Evolutionary conservation across 2,113 vertebrate species (phyloP).

Genomic region (Pseudonaja textilis): DNA sequence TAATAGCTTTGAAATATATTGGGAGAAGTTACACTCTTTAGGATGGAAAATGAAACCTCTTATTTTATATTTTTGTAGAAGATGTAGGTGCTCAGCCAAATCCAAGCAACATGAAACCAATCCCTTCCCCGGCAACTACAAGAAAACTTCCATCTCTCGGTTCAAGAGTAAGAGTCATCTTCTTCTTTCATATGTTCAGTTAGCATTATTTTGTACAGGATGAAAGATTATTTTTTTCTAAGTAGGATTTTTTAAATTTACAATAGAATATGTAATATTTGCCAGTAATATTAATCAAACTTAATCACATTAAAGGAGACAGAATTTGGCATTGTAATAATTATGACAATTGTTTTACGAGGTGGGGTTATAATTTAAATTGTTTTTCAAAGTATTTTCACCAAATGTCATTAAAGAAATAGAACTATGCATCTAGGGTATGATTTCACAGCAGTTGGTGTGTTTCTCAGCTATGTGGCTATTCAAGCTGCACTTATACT

Average conservation of each 20-base stretch:
- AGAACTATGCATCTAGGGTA: not conserved
- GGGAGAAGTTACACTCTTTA: not conserved
- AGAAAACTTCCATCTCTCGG: constrained; percentile 43
- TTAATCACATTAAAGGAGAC: not conserved
- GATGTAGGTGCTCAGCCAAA: constrained; percentile 40
- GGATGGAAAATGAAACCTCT: not conserved
- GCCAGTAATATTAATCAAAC: not conserved
- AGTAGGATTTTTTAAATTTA: not conserved
- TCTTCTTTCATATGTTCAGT: not conserved
- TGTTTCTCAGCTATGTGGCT: not conserved
- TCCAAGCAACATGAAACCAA: constrained; percentile 42
- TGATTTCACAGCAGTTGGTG: not conserved
- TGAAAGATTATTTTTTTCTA: not conserved
- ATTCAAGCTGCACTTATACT: not conserved
- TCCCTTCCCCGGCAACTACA: constrained; percentile 33
- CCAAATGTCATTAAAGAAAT: not conserved
- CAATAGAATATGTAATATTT: not conserved
- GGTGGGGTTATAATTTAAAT: not conserved
- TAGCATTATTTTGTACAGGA: not conserved
- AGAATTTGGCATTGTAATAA: not conserved
- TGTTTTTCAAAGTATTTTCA: not conserved
- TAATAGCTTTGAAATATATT: not conserved
- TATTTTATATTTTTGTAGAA: not conserved
- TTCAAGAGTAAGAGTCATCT: constrained; percentile 57
- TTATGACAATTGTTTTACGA: not conserved